phyloP scores from a whole-genome alignment of 1,140 invertebrate species.

The Apocrypta bakeri region DNA sequence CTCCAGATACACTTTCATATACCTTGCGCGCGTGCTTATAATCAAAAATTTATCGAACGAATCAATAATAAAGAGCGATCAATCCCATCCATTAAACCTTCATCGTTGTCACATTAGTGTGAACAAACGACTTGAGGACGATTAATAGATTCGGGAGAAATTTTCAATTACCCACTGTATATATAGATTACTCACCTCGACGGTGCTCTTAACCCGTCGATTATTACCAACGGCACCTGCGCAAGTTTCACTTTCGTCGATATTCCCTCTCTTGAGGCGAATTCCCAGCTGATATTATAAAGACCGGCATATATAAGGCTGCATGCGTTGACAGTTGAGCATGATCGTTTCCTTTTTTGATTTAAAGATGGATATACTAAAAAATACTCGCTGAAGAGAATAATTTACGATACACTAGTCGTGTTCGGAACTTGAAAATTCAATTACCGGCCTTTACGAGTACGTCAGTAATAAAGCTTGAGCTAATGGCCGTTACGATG shows the following conservation, averaged over 20 bases:
- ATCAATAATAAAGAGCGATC: neutral
- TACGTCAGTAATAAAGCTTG: neutral
- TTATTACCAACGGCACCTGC: neutral
- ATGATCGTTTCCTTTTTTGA: too few relatives aligned
- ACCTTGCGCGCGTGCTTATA: too few relatives aligned
- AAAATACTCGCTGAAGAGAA: neutral
- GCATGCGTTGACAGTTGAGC: too few relatives aligned
- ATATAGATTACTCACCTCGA: neutral
- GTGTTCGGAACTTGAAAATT: neutral
- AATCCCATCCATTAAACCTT: conserved; percentile 32
- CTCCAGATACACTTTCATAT: neutral
- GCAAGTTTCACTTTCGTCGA: conserved; percentile 36
- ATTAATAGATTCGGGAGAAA: conserved; percentile 44
- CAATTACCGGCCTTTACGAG: neutral
- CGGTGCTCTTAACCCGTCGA: neutral
- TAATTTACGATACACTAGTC: neutral
- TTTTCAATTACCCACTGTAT: conserved; percentile 36
- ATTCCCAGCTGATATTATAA: neutral
- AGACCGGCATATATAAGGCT: too few relatives aligned
- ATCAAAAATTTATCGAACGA: neutral
- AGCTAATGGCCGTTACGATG: too few relatives aligned
- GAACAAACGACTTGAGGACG: neutral
- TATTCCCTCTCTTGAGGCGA: conserved; percentile 22
- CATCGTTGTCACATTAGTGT: neutral
- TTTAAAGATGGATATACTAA: neutral